Evolutionary conservation across 2,888 invertebrate species (phyloP), one percentile per base, ranked within the genome.

Genomic region (Ectropis crepuscularia): DNA sequence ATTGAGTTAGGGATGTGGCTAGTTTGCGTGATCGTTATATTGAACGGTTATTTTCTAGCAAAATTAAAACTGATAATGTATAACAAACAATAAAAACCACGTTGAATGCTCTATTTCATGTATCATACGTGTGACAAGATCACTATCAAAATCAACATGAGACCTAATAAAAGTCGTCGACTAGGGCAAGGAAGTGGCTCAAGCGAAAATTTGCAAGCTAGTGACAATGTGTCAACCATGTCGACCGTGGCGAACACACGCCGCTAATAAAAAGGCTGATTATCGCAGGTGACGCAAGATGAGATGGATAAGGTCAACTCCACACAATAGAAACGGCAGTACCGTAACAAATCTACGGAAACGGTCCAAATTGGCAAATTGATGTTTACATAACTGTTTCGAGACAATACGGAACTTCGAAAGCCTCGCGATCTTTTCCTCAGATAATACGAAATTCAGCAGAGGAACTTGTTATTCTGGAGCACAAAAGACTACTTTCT

Each of bases 141-240:
- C 16, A 28, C 16, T 61, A 59, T 53, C 63, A 72, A 53, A 68
- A 61, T 63, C 51, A 42, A 67, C 63, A 67, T 64, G 55, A 68
- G 60, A 69, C 73, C 64, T 68, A 68, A 66, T 69, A 70, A 68
- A 67, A 66, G 53, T 63, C 46, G 59, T 58, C 65, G 71, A 76
- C 74, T 75, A 72, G 72, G 70, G 62, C 74, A 74, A 71, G 75
- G 72, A 84, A 79, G 77, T 83, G 69, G 83, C 78, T 77, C 83
- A 81, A 78, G 76, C 78, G 77, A 79, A 82, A 80, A 78, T 81
- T 85, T 72, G 81, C 86, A 79, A 77, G 73, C 70, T 74, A 71
- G 74, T 85, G 84, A 79, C 79, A 85, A 86, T 77, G 75, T 77
- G 82, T 76, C 69, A 79, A 74, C 70, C 81, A 77, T 76, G 79